Evolutionary conservation across 2,888 invertebrate genomes (phyloP).

Genomic region (Bembecia ichneumoniformis): DNA sequence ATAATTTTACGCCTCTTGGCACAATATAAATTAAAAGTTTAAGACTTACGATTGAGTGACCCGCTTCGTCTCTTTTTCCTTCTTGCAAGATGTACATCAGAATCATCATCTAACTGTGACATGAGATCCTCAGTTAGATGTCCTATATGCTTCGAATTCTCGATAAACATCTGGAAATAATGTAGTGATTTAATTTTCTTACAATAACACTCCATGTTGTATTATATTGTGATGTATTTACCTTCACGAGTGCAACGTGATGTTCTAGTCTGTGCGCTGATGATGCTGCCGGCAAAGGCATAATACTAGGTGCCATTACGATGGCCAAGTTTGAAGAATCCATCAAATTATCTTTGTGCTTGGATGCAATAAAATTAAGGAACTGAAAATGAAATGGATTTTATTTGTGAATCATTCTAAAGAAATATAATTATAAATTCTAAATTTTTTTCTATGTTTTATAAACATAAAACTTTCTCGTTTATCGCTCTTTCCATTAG

Average conservation of each 20-base stretch:
- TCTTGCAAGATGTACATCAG: slow-evolving; percentile 63
- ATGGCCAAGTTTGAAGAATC: slow-evolving; percentile 86
- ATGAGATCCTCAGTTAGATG: slow-evolving; percentile 75
- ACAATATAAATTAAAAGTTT: background rate
- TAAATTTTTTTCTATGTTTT: background rate
- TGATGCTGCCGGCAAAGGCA: slow-evolving; percentile 82
- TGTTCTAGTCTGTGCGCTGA: slow-evolving; percentile 76
- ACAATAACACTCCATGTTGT: background rate
- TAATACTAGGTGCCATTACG: slow-evolving; percentile 87
- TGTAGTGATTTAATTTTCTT: background rate
- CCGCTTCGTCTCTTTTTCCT: slow-evolving; percentile 89
- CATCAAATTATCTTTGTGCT: slow-evolving; percentile 85
- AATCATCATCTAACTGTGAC: slow-evolving; percentile 61
- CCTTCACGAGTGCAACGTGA: slow-evolving; percentile 80
- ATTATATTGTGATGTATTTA: slow-evolving; percentile 23
- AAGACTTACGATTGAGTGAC: slow-evolving; percentile 82
- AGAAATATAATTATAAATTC: no score
- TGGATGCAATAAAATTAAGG: slow-evolving; percentile 77
- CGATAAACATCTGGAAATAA: slow-evolving; percentile 77
- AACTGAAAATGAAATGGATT: slow-evolving; percentile 59
- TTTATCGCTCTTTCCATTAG: no score
- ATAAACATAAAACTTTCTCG: background rate
- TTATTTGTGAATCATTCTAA: no score
- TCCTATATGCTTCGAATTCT: slow-evolving; percentile 83
- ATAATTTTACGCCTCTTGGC: background rate